Base-by-base conservation (phyloP, 2,113 vertebrate species). In the Centropus bengalensis region DNA sequence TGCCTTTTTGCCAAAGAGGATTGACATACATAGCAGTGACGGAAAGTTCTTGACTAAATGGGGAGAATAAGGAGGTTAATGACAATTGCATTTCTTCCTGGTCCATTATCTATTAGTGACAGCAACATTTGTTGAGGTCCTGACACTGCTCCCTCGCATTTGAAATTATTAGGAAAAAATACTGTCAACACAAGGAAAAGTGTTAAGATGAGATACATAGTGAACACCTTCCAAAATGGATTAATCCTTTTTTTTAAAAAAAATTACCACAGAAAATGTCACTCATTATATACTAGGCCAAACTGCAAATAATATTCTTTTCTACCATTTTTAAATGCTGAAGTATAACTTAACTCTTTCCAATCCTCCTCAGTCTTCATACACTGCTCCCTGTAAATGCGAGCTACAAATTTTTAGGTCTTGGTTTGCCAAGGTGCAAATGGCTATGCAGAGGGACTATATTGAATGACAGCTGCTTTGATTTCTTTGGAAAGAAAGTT, bases 11-110 rank as follows among this genome's bases (percentile, higher is more conserved):
- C n/a, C n/a, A 7, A 12, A 30, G 33, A 20, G 8, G 17, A 21
- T 55, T 40, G 75, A 45, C 12, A 70, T 42, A 74, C 26, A 32
- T 59, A 83, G 44, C 16, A 44, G 38, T 21, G 26, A 26, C 38
- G 32, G 71, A 44, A 77, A 82, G 8, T 12, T 78, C 77, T 82
- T 69, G 79, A 62, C 24, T 24, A 86, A 88, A 32, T 8, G 12
- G 59, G 40, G 30, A 82, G 59, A 58, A 79, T 0, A 0, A 82
- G 36, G 45, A 62, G 20, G 27, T 58, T 73, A 1, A 0, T 20
- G 33, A 73, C 45, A 33, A 23, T 15, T 74, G 14, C 0, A 1
- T 67, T 85, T 88, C 85, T 70, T 77, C 45, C 11, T 52, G 23
- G 21, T 30, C 15, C 16, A 14, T 28, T 15, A 22, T 67, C 42